A percentile compares a stretch with the other conserved stretches of the same genome.
Evolutionary conservation across 2,797 vertebrate genomes (phyloP).

Genomic region (Oceanodroma leucorhoa): DNA sequence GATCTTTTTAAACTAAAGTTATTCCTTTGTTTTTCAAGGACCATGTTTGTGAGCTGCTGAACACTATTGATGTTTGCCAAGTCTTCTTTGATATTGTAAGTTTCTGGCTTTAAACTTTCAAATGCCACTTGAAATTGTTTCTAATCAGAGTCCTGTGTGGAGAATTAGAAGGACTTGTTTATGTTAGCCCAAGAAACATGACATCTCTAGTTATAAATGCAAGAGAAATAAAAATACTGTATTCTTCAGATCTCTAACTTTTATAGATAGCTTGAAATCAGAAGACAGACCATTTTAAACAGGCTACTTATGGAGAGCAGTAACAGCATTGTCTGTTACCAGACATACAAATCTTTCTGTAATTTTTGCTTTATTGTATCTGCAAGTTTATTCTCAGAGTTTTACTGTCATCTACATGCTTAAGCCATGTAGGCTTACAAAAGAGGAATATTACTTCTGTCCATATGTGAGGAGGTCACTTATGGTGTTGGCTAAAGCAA

Average conservation of each 20-base stretch:
- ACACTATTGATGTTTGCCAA: conserved; percentile 96
- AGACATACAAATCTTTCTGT: neutral
- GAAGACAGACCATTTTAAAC: neutral
- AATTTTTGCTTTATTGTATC: neutral
- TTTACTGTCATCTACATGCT: neutral
- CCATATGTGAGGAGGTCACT: neutral
- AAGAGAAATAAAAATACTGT: neutral
- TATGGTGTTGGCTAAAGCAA: neutral
- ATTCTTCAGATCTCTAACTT: neutral
- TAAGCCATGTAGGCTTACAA: neutral
- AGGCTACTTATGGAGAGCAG: neutral
- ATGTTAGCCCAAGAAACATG: neutral
- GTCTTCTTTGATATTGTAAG: conserved; percentile 99
- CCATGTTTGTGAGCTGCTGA: conserved; percentile 96
- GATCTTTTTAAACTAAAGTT: neutral
- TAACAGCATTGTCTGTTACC: neutral
- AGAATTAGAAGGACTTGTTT: neutral
- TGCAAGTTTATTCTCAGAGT: neutral
- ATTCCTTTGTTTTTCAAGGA: conserved; percentile 79
- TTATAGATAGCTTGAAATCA: neutral
- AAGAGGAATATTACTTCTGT: neutral
- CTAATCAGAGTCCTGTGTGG: neutral
- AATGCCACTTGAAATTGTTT: neutral
- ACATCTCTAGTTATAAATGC: neutral
- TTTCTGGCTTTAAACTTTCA: conserved; percentile 33